Conservation (phyloP, 2,797 vertebrate genomes). For the Brotogeris chrysoptera region DNA sequence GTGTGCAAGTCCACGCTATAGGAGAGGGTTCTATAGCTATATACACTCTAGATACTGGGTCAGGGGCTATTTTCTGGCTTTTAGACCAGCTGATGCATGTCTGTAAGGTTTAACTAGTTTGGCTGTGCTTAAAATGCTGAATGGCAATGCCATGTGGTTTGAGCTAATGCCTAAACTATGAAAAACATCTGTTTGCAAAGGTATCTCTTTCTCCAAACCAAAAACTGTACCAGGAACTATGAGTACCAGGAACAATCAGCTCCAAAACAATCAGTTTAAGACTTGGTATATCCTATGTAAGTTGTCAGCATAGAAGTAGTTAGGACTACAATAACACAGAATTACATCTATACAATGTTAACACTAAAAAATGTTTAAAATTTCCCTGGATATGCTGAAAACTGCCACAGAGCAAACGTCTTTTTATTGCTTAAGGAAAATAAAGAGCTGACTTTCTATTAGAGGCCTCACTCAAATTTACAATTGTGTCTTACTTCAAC, state of each 20-base stretch:
- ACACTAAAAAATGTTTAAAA: not conserved
- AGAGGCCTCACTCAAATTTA: not conserved
- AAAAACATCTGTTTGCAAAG: not conserved
- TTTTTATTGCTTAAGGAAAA: not conserved
- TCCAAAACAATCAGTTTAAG: not conserved
- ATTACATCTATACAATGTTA: not conserved
- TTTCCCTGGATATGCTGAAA: not conserved
- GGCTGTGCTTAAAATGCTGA: not conserved
- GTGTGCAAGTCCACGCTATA: not conserved
- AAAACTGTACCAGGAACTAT: not conserved
- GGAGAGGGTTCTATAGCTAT: not conserved
- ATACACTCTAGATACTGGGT: not conserved
- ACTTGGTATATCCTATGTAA: not conserved
- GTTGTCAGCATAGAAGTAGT: not conserved
- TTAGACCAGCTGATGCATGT: not conserved
- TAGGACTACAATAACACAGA: not conserved
- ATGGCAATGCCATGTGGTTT: not conserved
- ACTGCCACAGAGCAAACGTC: not conserved
- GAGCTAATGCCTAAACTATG: not conserved
- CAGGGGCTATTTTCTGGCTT: not conserved
- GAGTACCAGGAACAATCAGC: not conserved
- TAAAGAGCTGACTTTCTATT: not conserved
- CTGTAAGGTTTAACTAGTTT: not conserved
- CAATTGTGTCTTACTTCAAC: not conserved
- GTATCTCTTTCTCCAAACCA: not conserved